Conservation (phyloP, 1,140 invertebrate genomes). For the Fopius arisanus region DNA sequence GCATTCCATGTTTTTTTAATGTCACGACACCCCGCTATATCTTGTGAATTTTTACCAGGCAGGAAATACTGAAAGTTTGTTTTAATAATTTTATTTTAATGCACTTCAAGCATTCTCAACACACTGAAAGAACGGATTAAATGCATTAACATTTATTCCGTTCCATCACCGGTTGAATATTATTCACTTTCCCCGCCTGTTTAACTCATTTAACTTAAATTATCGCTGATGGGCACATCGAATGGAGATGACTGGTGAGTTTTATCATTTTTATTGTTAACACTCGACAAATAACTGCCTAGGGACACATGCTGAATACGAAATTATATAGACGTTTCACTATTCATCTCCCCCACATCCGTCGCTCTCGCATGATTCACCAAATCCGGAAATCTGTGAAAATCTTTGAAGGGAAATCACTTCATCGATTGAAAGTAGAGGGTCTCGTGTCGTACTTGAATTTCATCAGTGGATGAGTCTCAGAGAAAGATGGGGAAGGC, state of each 20-base stretch:
- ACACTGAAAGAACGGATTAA: background rate
- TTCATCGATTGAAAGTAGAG: background rate
- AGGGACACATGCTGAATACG: background rate
- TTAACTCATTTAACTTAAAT: background rate
- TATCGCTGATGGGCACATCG: background rate
- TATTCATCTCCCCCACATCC: background rate
- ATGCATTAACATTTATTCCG: background rate
- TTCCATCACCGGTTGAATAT: too few relatives aligned
- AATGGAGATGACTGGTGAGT: background rate
- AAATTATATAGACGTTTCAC: background rate
- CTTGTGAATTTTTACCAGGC: conserved; percentile 15
- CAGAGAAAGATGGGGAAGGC: background rate
- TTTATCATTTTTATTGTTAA: too few relatives aligned
- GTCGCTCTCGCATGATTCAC: background rate
- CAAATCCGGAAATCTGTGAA: background rate
- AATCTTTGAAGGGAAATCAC: conserved; percentile 1
- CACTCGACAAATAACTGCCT: background rate
- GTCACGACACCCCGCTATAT: conserved; percentile 4
- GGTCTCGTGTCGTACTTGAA: background rate
- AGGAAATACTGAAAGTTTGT: conserved; percentile 9
- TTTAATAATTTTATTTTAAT: background rate
- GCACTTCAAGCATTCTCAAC: background rate
- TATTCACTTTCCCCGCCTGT: too few relatives aligned
- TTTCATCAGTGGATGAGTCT: background rate
- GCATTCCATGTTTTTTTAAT: conserved; percentile 40